Evolutionary conservation across 2,888 invertebrate species (phyloP).

Genomic region (Leuctra nigra): DNA sequence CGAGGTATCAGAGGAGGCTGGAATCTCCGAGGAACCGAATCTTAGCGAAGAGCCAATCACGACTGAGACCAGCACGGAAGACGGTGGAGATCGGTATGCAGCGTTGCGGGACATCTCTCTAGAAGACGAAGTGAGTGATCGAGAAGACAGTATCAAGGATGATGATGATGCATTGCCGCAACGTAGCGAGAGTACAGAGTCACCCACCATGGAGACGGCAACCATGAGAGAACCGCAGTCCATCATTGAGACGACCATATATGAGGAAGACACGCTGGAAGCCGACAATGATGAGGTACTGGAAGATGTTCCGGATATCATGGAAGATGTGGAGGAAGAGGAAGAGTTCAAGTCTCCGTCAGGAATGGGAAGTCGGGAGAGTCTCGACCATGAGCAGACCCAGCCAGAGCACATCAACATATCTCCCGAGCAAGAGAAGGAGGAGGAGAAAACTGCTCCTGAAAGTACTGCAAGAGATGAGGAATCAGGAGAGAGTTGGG

Average conservation of each 20-base stretch:
- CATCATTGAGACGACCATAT: conserved; percentile 34
- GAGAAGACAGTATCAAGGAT: conserved; percentile 32
- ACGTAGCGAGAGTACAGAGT: conserved; percentile 34
- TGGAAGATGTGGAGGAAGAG: conserved; percentile 36
- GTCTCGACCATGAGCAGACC: neutral
- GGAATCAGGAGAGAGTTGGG: conserved; percentile 46
- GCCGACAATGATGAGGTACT: conserved; percentile 33
- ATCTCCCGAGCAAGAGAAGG: neutral
- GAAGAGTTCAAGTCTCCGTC: conserved; percentile 30
- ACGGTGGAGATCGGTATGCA: conserved; percentile 64
- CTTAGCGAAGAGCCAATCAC: conserved; percentile 38
- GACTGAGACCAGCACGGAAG: conserved; percentile 38
- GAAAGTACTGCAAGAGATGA: conserved; percentile 40
- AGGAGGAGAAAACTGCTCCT: neutral
- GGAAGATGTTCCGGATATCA: conserved; percentile 36
- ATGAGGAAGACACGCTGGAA: conserved; percentile 34
- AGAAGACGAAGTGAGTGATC: conserved; percentile 37
- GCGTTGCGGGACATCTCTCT: conserved; percentile 62
- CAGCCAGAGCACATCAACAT: neutral
- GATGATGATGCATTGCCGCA: conserved; percentile 30
- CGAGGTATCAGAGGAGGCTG: conserved; percentile 24
- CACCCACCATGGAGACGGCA: conserved; percentile 29
- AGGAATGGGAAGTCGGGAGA: neutral
- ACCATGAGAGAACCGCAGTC: conserved; percentile 33
- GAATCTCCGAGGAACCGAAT: conserved; percentile 17